Conservation (phyloP, 2,888 invertebrate genomes). For the Campoplex nolae region DNA sequence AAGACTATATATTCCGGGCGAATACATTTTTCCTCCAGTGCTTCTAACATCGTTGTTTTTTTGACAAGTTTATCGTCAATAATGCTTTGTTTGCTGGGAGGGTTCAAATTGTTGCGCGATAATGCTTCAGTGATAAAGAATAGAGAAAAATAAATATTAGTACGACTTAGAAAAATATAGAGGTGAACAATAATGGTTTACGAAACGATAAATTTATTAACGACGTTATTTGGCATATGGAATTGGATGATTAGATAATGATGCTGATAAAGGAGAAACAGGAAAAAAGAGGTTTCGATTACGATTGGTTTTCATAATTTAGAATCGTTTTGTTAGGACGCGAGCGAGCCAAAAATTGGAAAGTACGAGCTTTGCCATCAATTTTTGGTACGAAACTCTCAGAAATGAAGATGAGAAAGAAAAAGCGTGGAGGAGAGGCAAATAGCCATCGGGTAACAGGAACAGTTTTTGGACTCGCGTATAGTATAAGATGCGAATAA, state of each 20-base stretch:
- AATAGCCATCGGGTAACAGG: constrained; percentile 22
- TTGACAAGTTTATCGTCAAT: neutral
- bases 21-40: neutral
- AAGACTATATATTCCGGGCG: neutral
- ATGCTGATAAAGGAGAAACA: neutral
- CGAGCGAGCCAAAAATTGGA: neutral
- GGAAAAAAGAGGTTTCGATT: neutral
- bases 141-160: neutral
- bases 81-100: neutral
- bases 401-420: constrained; percentile 20
- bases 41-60: neutral
- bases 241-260: neutral
- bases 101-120: constrained; percentile 1
- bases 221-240: neutral
- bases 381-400: neutral
- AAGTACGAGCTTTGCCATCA: constrained; percentile 33
- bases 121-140: neutral
- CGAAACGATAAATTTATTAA: neutral
- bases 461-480: constrained; percentile 47
- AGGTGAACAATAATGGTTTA: neutral
- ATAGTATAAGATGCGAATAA: constrained; percentile 68
- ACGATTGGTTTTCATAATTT: neutral
- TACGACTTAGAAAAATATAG: neutral
- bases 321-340: neutral
- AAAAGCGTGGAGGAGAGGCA: neutral